Conservation (phyloP, 2,888 invertebrate genomes). For the Clusia tigrina region DNA sequence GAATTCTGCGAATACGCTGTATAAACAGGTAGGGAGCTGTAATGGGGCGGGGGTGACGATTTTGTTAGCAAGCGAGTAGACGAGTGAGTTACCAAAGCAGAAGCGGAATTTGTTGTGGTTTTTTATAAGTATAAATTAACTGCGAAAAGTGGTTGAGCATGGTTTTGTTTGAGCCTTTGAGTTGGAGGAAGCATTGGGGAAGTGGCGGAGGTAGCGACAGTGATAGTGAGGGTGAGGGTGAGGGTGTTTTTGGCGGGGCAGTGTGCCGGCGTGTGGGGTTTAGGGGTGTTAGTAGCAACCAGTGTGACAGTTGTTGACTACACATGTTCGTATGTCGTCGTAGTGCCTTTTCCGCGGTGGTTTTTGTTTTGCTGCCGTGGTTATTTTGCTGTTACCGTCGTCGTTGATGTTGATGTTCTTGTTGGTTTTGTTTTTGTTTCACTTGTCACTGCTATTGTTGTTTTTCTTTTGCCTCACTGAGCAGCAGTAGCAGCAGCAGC, state of each 20-base stretch:
- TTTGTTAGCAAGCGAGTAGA: background rate
- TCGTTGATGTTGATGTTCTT: conserved; percentile 17
- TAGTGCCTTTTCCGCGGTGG: conserved; percentile 29
- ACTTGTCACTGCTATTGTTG: conserved; percentile 34
- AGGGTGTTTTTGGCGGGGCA: conserved; percentile 23
- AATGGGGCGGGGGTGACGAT: background rate
- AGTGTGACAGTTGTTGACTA: conserved; percentile 19
- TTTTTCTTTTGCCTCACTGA: conserved; percentile 41
- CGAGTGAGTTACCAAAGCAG: conserved; percentile 1
- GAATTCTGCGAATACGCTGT: conserved; percentile 53
- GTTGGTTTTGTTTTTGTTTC: conserved; percentile 31
- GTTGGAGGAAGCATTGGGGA: background rate
- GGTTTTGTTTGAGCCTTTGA: background rate
- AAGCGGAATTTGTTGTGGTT: background rate
- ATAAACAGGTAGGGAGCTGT: conserved; percentile 36
- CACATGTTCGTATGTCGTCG: background rate
- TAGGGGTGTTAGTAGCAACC: conserved; percentile 1
- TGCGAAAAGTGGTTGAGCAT: background rate
- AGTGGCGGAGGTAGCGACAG: conserved; percentile 33
- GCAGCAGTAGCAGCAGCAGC: conserved; percentile 21
- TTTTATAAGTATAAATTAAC: background rate
- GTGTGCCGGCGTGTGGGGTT: conserved; percentile 14
- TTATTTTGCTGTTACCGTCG: conserved; percentile 28
- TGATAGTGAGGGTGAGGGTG: conserved; percentile 36
- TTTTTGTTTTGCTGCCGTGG: conserved; percentile 36